Conservation (phyloP, 2,888 invertebrate species). For the Cartodere bifasciata region DNA sequence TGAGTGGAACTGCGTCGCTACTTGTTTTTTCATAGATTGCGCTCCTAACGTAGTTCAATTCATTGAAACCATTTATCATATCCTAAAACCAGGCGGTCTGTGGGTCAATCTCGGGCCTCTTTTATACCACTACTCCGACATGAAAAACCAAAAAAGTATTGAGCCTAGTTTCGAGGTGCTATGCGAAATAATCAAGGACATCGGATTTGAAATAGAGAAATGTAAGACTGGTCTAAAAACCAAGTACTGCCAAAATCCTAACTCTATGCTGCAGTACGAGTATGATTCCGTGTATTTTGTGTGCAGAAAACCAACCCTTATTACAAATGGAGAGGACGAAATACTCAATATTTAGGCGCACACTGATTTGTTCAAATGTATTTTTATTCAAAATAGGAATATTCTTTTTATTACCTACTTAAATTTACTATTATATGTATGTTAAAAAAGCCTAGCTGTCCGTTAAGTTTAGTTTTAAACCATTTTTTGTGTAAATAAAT, state of each 20-base stretch:
- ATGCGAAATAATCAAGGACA: conserved; percentile 62
- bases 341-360: too few species aligned
- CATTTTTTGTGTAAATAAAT: too few species aligned
- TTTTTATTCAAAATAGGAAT: too few species aligned
- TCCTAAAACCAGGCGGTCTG: conserved; percentile 77
- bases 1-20: conserved; percentile 85
- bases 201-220: conserved; percentile 76
- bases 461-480: too few species aligned
- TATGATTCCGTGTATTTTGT: conserved; percentile 90
- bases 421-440: too few species aligned
- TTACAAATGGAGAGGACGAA: conserved; percentile 7
- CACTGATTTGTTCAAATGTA: too few species aligned
- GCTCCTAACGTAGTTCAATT: conserved; percentile 93
- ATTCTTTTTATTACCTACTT: too few species aligned
- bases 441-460: too few species aligned
- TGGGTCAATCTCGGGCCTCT: conserved; percentile 90
- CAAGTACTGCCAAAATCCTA: conserved; percentile 83
- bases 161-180: conserved; percentile 72
- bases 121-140: conserved; percentile 80
- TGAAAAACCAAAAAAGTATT: conserved; percentile 75
- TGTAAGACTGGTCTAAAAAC: conserved; percentile 68
- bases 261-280: conserved; percentile 85
- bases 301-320: conserved; percentile 57
- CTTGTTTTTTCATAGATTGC: conserved; percentile 98
- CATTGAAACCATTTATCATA: conserved; percentile 81